These are phyloP conservation scores for Crossaster papposus DNA, from an alignment of 53 echinoderm and acorn worm species.

Conservation along the genomic window DNA sequence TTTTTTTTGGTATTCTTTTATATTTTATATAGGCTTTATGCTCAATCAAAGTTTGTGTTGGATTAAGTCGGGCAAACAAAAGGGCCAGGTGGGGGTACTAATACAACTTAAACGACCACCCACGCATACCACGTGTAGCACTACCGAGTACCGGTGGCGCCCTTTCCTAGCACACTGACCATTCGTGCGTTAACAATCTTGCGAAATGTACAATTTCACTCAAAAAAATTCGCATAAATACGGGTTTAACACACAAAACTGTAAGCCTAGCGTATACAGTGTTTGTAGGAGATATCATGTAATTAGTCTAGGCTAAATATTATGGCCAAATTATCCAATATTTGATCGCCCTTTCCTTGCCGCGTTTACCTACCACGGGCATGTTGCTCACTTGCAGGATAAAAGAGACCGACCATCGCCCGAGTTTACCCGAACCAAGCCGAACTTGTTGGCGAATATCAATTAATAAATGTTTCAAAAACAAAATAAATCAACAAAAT, in stretches of 20 bases:
- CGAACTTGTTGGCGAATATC: neutral
- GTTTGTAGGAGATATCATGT: neutral
- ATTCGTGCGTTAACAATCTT: too few relatives aligned
- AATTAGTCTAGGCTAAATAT: neutral
- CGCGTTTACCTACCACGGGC: slow-evolving; percentile 51
- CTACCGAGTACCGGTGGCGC: too few relatives aligned
- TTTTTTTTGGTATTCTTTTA: too few relatives aligned
- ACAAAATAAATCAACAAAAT: too few relatives aligned
- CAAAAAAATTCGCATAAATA: neutral
- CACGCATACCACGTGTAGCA: neutral
- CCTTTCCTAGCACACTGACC: too few relatives aligned
- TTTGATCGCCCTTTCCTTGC: neutral
- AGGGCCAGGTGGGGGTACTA: too few relatives aligned
- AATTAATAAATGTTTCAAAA: neutral
- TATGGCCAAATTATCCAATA: neutral
- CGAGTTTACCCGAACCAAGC: slow-evolving; percentile 11
- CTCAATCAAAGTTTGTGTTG: too few relatives aligned
- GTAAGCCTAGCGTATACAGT: neutral
- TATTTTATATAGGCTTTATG: too few relatives aligned
- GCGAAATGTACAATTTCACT: too few relatives aligned
- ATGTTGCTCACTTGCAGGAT: slow-evolving; percentile 53
- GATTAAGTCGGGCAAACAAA: too few relatives aligned
- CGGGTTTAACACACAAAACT: neutral
- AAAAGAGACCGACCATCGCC: slow-evolving; percentile 52
- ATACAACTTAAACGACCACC: too few relatives aligned